These are phyloP conservation scores for Pogonomyrmex barbatus DNA, from an alignment of 1,140 invertebrate species.

Conservation along the genomic window DNA sequence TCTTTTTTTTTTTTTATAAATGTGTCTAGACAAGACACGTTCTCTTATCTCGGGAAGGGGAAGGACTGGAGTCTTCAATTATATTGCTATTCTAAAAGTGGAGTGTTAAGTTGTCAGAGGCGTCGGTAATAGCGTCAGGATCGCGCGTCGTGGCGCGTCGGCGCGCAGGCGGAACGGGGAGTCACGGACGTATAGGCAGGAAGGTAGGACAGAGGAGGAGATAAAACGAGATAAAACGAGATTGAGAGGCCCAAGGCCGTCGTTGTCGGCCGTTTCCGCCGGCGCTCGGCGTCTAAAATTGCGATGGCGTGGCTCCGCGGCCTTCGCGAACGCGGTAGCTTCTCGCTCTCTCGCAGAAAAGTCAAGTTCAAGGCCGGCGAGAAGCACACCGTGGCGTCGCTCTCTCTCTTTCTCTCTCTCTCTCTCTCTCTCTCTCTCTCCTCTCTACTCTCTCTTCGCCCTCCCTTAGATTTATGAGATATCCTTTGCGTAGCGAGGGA, in stretches of 20 bases:
- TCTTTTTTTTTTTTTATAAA: too few relatives aligned
- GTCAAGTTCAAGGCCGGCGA: slow-evolving; percentile 76
- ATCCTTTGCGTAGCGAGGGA: background rate
- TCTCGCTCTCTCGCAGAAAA: slow-evolving; percentile 71
- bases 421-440: background rate
- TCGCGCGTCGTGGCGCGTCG: slow-evolving; percentile 20
- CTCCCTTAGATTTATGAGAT: slow-evolving; percentile 3
- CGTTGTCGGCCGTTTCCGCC: slow-evolving; percentile 80
- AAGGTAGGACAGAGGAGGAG: slow-evolving; percentile 48
- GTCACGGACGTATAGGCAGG: slow-evolving; percentile 51
- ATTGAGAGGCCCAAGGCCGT: slow-evolving; percentile 71
- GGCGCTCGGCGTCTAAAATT: slow-evolving; percentile 80
- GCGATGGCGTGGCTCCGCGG: slow-evolving; percentile 76
- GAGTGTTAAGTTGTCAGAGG: background rate
- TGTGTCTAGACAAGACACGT: background rate
- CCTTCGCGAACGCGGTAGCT: slow-evolving; percentile 77
- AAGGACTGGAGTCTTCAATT: background rate
- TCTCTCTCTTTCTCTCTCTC: slow-evolving; percentile 29
- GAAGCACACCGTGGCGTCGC: slow-evolving; percentile 36
- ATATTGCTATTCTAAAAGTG: slow-evolving; percentile 15
- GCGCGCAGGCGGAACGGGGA: slow-evolving; percentile 16
- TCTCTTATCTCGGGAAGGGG: background rate
- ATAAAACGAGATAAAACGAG: slow-evolving; percentile 47
- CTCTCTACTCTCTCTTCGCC: background rate
- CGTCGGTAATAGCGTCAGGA: background rate